phyloP scores from a whole-genome alignment of 2,888 invertebrate genomes.

The Pharmacophagus antenor region DNA sequence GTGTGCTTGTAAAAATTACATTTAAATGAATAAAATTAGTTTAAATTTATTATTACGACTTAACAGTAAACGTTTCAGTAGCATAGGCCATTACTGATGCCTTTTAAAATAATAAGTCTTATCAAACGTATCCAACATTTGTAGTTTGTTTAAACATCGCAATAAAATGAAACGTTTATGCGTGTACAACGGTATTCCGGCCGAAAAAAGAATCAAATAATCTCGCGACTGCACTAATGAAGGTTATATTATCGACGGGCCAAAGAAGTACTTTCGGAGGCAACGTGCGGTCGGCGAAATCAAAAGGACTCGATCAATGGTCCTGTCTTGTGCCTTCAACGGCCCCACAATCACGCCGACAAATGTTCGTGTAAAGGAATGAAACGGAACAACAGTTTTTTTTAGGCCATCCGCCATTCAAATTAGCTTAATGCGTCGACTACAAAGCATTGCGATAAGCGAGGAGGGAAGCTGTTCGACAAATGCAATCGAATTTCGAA shows the following conservation, averaged over 20 bases:
- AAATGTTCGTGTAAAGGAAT: slow-evolving; percentile 65
- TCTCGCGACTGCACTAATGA: slow-evolving; percentile 29
- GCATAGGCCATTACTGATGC: no score
- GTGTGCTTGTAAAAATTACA: background rate
- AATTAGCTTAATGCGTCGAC: slow-evolving; percentile 78
- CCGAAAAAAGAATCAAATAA: slow-evolving; percentile 45
- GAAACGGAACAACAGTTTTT: slow-evolving; percentile 76
- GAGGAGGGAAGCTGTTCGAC: slow-evolving; percentile 56
- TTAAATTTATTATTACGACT: no score
- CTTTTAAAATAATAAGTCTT: no score
- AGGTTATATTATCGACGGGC: slow-evolving; percentile 30
- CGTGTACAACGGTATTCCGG: slow-evolving; percentile 30
- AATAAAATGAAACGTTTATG: slow-evolving; percentile 9
- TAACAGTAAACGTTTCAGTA: no score
- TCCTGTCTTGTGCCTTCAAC: slow-evolving; percentile 62
- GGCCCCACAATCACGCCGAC: slow-evolving; percentile 66
- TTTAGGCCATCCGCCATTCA: slow-evolving; percentile 73
- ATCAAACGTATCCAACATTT: background rate
- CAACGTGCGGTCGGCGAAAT: slow-evolving; percentile 45
- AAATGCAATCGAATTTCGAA: slow-evolving; percentile 56
- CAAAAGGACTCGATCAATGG: slow-evolving; percentile 57
- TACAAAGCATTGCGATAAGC: slow-evolving; percentile 76
- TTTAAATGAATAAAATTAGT: no score
- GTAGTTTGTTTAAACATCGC: background rate
- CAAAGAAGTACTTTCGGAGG: slow-evolving; percentile 22